Evolutionary conservation across 1,140 invertebrate genomes (phyloP).

Genomic region (Neodiprion fabricii): DNA sequence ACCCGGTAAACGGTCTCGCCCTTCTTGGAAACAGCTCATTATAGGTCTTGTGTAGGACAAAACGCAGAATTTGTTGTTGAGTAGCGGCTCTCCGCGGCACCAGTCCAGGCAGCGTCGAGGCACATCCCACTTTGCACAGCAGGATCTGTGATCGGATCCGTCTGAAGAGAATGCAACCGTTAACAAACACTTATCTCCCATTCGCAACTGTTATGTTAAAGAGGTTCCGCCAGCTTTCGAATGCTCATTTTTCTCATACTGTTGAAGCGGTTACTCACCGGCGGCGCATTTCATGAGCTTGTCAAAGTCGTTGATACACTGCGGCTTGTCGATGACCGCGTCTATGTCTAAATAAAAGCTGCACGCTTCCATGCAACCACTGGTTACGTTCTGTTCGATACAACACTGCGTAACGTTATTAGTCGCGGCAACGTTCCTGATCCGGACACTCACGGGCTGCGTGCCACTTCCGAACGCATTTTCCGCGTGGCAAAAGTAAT

Average conservation of each 20-base stretch:
- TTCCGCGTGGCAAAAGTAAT: slow-evolving; percentile 83
- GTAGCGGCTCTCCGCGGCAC: slow-evolving; percentile 71
- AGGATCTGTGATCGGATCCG: slow-evolving; percentile 74
- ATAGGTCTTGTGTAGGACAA: slow-evolving; percentile 76
- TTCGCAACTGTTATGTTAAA: too few species aligned
- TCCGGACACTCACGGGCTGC: slow-evolving; percentile 73
- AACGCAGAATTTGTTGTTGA: slow-evolving; percentile 71
- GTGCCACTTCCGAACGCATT: slow-evolving; percentile 78
- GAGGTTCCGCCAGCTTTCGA: too few species aligned
- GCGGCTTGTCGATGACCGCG: slow-evolving; percentile 75
- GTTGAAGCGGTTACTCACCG: slow-evolving; percentile 64
- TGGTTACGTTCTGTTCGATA: slow-evolving; percentile 75
- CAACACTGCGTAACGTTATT: slow-evolving; percentile 80
- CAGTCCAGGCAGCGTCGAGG: slow-evolving; percentile 78
- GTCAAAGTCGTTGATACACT: slow-evolving; percentile 82
- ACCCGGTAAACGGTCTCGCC: slow-evolving; percentile 76
- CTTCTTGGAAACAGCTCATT: slow-evolving; percentile 81
- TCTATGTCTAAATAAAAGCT: slow-evolving; percentile 82
- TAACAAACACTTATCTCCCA: too few species aligned
- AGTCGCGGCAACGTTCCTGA: slow-evolving; percentile 66
- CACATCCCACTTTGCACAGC: slow-evolving; percentile 77
- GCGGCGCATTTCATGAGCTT: slow-evolving; percentile 86
- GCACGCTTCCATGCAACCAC: slow-evolving; percentile 79
- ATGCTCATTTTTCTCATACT: too few species aligned
- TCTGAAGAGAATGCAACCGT: neutral